phyloP scores from a whole-genome alignment of 2,888 invertebrate genomes.

The Schizaphis graminum region DNA sequence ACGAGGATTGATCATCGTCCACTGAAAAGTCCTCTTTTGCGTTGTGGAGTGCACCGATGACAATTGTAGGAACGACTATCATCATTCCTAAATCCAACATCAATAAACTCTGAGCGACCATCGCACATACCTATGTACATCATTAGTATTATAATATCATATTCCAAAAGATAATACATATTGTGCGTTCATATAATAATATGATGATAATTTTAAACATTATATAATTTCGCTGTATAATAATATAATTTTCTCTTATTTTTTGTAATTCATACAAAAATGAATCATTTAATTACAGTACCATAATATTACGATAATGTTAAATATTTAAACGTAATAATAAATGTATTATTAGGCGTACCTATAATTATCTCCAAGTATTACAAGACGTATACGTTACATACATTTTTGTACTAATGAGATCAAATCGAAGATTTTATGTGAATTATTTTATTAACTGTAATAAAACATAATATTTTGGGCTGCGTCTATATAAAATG shows the following conservation, averaged over 20 bases:
- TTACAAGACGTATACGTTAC: background rate
- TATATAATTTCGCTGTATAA: background rate
- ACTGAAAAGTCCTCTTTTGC: constrained; percentile 72
- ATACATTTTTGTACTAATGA: background rate
- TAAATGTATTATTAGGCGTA: background rate
- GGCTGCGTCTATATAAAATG: background rate
- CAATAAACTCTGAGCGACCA: constrained; percentile 74
- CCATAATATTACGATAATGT: background rate
- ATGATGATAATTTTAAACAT: background rate
- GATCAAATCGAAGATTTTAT: background rate
- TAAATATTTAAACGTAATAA: background rate
- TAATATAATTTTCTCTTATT: background rate
- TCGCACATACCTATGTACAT: constrained; percentile 73
- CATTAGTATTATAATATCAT: background rate
- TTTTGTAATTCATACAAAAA: background rate
- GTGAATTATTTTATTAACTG: background rate
- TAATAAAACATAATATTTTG: background rate
- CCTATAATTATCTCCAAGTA: background rate
- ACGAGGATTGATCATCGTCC: constrained; percentile 74
- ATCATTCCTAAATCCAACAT: constrained; percentile 76
- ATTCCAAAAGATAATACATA: background rate
- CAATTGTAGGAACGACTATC: constrained; percentile 75
- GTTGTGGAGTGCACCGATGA: constrained; percentile 74
- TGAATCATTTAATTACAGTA: background rate
- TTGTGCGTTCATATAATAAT: background rate